Evolutionary conservation across 1,140 invertebrate genomes (phyloP), one percentile per base, ranked within the genome.

Genomic region (Pissodes strobi): DNA sequence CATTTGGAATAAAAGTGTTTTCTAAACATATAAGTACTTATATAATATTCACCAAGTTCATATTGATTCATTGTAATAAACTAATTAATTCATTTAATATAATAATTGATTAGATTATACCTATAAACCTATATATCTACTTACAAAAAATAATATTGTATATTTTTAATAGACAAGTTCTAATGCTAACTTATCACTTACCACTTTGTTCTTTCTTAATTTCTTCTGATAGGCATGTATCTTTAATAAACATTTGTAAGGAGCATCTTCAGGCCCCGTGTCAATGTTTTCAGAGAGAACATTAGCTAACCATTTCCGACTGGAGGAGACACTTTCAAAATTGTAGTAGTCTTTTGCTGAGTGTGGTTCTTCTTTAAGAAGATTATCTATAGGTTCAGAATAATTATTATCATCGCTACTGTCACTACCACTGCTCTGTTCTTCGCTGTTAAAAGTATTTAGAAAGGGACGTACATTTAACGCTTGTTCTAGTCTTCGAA

Each of bases 401-500:
- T 74, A 76, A 71, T 66, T 57, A n/a, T n/a, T n/a, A 51, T 67
- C 64, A 19, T 59, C 76, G 59, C 70, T 69, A 57, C 82, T 79
- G 49, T 82, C 80, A 67, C 83, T 82, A 68, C 69, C 92, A 87
- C 74, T 75, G 49, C 66, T 72, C 10, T 56, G 49, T 19, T 64
- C 38, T 38, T 66, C 41, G 17, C 34, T 58, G 4, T 13, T 38
- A 38, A 93, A 87, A 80, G 92, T 88, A 66, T 83, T 83, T 51
- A 95, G 84, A 76, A 94, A 93, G 6, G 90, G 88, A 46, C 89
- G 86, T 60, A 96, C 81, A 75, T 91, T 86, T 57, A 96, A 79
- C 64, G 90, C 90, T 58, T 87, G 85, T 77, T 96, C 92, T 67
- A 96, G 73, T 60, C 89, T 84, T 79, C 95, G 92, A 64, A 95